Conservation (phyloP, 2,888 invertebrate species). For the Zygogramma bicolorata region DNA sequence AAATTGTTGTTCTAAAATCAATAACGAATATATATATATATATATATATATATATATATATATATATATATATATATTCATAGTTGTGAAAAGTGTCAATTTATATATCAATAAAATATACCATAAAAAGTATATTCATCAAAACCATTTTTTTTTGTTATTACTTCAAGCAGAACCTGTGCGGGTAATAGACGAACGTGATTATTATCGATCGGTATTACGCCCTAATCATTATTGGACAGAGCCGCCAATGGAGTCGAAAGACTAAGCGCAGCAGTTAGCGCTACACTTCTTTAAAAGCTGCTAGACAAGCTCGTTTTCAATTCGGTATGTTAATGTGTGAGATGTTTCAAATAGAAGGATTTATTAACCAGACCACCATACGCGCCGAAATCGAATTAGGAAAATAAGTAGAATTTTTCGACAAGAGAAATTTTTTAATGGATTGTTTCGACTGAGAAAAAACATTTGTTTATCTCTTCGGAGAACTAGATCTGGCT, state of each 20-base stretch:
- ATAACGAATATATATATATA: too few relatives aligned
- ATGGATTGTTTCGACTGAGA: slow-evolving; percentile 34
- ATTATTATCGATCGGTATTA: too few relatives aligned
- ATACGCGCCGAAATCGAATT: slow-evolving; percentile 39
- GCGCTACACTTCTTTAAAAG: slow-evolving; percentile 37
- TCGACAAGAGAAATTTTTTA: slow-evolving; percentile 35
- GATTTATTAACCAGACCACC: slow-evolving; percentile 40
- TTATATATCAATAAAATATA: too few relatives aligned
- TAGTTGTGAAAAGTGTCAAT: too few relatives aligned
- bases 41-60: too few relatives aligned
- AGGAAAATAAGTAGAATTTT: slow-evolving; percentile 42
- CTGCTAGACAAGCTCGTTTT: slow-evolving; percentile 36
- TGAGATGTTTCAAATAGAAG: slow-evolving; percentile 41
- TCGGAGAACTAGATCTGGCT: neutral
- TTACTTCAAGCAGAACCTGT: too few relatives aligned
- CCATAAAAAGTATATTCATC: too few relatives aligned
- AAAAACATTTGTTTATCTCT: slow-evolving; percentile 10
- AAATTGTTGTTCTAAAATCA: too few relatives aligned
- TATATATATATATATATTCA: too few relatives aligned
- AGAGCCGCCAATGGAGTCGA: neutral
- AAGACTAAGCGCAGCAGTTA: slow-evolving; percentile 32
- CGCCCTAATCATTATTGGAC: too few relatives aligned
- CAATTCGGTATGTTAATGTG: slow-evolving; percentile 41
- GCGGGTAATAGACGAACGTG: too few relatives aligned
- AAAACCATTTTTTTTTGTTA: too few relatives aligned